phyloP scores from a whole-genome alignment of 2,113 vertebrate species.

The Cyprinodon brontotheroides region DNA sequence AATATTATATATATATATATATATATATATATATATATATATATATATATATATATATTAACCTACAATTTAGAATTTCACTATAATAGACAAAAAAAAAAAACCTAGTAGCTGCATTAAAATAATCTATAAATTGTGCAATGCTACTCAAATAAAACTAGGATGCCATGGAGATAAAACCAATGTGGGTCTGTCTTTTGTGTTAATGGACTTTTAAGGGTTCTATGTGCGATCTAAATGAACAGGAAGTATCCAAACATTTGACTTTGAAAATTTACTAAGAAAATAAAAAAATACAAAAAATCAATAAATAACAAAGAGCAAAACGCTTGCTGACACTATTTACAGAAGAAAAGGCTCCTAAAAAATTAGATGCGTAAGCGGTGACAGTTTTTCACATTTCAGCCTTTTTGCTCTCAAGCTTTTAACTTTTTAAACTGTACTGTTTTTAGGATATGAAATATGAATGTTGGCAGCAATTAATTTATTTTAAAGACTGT shows the following conservation, averaged over 20 bases:
- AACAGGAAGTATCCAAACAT: not conserved
- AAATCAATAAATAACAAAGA: not conserved
- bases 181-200: not conserved
- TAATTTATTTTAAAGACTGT: not conserved
- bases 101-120: not conserved
- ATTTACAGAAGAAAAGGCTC: not conserved
- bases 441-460: not conserved
- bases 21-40: no score
- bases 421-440: not conserved
- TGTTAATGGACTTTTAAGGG: not conserved
- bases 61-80: no score
- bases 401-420: not conserved
- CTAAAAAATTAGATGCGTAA: not conserved
- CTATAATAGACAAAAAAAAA: not conserved
- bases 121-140: not conserved
- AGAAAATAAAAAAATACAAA: not conserved
- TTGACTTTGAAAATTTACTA: not conserved
- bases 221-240: not conserved
- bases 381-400: not conserved
- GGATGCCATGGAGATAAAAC: not conserved
- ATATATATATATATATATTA: no score
- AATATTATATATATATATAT: no score
- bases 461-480: not conserved
- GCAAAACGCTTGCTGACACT: not conserved
- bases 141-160: not conserved